Evolutionary conservation across 2,797 vertebrate species (phyloP).

Genomic region (Semaprochilodus insignis): DNA sequence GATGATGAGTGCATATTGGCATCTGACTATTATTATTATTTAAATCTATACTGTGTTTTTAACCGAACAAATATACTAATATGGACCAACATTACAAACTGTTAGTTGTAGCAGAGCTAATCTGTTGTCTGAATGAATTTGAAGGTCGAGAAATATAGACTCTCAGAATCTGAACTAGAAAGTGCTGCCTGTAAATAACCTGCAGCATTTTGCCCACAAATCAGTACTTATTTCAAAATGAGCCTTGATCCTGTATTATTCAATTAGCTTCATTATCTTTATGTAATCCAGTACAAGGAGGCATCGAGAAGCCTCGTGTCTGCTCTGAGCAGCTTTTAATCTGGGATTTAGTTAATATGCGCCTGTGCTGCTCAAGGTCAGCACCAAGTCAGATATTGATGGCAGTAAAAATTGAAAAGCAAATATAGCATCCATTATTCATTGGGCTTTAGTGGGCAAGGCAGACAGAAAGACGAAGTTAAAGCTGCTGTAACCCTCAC

Average conservation of each 20-base stretch:
- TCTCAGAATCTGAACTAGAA: background rate
- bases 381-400: conserved; percentile 42
- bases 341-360: conserved; percentile 45
- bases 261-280: conserved; percentile 2
- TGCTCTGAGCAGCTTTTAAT: conserved; percentile 24
- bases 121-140: background rate
- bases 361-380: conserved; percentile 39
- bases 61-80: background rate
- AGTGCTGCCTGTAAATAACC: background rate
- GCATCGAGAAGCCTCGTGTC: conserved; percentile 10
- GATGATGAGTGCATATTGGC: too few relatives aligned
- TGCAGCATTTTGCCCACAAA: background rate
- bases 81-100: background rate
- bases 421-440: conserved; percentile 56
- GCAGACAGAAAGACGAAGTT: conserved; percentile 28
- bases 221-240: background rate
- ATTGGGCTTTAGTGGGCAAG: conserved; percentile 34
- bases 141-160: conserved; percentile 5
- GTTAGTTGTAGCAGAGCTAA: background rate
- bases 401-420: conserved; percentile 49
- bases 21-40: too few relatives aligned
- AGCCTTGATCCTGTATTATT: background rate
- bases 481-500: conserved; percentile 37
- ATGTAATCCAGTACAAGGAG: conserved; percentile 19
- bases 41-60: too few relatives aligned